These are phyloP conservation scores for Reticulitermes speratus DNA, from an alignment of 1,140 invertebrate genomes.

Conservation along the genomic window DNA sequence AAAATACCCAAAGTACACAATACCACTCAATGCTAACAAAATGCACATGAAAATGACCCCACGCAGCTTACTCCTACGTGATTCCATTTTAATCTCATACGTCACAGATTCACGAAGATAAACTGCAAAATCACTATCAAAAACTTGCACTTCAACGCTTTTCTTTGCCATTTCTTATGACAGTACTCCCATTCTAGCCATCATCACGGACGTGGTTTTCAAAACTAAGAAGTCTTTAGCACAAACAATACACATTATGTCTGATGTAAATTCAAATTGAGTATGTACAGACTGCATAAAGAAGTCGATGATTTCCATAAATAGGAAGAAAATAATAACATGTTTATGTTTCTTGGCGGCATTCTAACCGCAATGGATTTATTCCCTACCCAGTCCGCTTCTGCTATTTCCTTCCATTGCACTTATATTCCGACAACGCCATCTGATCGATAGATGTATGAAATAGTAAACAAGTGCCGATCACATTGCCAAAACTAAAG, in stretches of 20 bases:
- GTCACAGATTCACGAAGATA: conserved; percentile 57
- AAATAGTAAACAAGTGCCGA: neutral
- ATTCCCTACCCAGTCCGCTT: neutral
- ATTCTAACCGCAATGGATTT: neutral
- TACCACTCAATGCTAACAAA: conserved; percentile 73
- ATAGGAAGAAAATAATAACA: neutral
- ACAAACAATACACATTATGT: neutral
- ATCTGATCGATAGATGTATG: neutral
- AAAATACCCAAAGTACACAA: conserved; percentile 84
- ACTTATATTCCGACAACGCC: neutral
- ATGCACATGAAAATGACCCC: conserved; percentile 76
- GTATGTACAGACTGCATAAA: neutral
- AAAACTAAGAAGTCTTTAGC: neutral
- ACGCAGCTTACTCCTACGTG: conserved; percentile 61
- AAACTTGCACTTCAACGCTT: conserved; percentile 73
- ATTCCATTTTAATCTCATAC: conserved; percentile 77
- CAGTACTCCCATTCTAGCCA: neutral
- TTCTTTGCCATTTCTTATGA: conserved; percentile 47
- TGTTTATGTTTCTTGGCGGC: neutral
- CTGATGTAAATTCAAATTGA: neutral
- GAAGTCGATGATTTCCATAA: neutral
- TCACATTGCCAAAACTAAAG: neutral
- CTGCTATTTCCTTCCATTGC: neutral
- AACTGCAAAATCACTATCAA: conserved; percentile 70
- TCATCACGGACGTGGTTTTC: neutral